These are phyloP conservation scores for Dreissena rostriformis DNA, from an alignment of 1,140 invertebrate species.

Conservation along the genomic window DNA sequence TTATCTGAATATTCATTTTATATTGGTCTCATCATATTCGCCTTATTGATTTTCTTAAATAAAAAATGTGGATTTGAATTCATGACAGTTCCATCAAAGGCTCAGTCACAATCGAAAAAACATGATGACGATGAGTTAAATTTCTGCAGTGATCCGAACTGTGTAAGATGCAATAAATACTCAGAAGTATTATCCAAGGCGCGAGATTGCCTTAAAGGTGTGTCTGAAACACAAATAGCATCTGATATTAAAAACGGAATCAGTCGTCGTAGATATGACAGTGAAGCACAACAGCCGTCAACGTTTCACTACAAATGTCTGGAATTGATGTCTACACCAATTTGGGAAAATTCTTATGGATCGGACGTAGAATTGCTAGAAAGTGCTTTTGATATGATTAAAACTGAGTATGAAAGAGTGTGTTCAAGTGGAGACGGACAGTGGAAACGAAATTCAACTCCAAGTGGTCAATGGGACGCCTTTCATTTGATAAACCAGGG, in stretches of 20 bases:
- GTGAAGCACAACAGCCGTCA: constrained; percentile 29
- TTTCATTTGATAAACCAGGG: constrained; percentile 76
- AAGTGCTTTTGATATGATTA: constrained; percentile 57
- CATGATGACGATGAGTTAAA: constrained; percentile 3
- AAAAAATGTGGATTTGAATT: constrained; percentile 21
- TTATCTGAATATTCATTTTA: not conserved
- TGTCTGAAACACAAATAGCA: not conserved
- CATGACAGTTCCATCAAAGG: not conserved
- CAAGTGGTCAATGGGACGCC: constrained; percentile 69
- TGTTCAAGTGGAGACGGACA: constrained; percentile 16
- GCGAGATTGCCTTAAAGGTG: not conserved
- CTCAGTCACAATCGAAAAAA: too few species aligned
- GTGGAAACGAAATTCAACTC: constrained; percentile 70
- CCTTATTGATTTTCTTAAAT: constrained; percentile 9
- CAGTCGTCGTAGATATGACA: not conserved
- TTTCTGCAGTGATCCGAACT: constrained; percentile 62
- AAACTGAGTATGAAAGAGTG: constrained; percentile 54
- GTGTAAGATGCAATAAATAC: constrained; percentile 69
- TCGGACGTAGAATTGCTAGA: constrained; percentile 30
- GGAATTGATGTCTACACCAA: not conserved
- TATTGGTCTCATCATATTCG: not conserved
- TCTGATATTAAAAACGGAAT: constrained; percentile 26
- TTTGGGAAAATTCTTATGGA: constrained; percentile 36
- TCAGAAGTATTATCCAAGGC: constrained; percentile 54
- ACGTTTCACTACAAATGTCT: constrained; percentile 34